These are phyloP conservation scores for Saxidomus purpurata DNA, from an alignment of 1,140 invertebrate genomes.

Conservation along the genomic window DNA sequence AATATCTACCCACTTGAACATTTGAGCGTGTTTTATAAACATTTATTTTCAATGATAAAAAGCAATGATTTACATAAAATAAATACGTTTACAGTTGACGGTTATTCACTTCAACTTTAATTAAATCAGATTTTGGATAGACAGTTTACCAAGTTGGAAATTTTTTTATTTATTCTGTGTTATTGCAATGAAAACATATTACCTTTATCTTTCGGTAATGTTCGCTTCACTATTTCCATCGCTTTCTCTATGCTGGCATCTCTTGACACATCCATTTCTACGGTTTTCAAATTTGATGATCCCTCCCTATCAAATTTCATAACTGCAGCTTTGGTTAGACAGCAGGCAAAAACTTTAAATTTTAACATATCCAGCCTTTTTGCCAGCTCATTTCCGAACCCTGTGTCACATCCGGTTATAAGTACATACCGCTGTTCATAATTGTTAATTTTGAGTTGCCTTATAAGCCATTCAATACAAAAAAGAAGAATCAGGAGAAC, in stretches of 20 bases:
- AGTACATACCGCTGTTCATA: conserved; percentile 76
- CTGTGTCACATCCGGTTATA: conserved; percentile 87
- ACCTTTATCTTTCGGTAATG: conserved; percentile 20
- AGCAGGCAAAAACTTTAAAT: conserved; percentile 86
- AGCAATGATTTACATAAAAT: too few relatives aligned
- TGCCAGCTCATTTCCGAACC: conserved; percentile 87
- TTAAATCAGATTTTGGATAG: too few relatives aligned
- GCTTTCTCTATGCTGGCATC: conserved; percentile 19
- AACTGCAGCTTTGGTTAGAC: conserved; percentile 70
- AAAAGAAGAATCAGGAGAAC: background rate
- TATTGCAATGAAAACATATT: too few relatives aligned
- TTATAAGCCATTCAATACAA: background rate
- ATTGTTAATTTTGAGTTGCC: background rate
- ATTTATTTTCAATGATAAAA: too few relatives aligned
- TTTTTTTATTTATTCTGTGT: too few relatives aligned
- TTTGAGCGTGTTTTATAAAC: too few relatives aligned
- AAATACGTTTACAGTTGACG: too few relatives aligned
- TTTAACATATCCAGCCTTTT: conserved; percentile 82
- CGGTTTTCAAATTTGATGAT: background rate
- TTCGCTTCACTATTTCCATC: background rate
- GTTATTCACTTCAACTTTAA: too few relatives aligned
- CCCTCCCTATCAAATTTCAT: background rate
- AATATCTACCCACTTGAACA: too few relatives aligned
- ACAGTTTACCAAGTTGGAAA: too few relatives aligned
- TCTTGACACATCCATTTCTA: conserved; percentile 22